Percentiles rank a stretch among this genome's conserved stretches.
Evolutionary conservation across 2,888 invertebrate species (phyloP).

Genomic region (Athrips mouffetella): DNA sequence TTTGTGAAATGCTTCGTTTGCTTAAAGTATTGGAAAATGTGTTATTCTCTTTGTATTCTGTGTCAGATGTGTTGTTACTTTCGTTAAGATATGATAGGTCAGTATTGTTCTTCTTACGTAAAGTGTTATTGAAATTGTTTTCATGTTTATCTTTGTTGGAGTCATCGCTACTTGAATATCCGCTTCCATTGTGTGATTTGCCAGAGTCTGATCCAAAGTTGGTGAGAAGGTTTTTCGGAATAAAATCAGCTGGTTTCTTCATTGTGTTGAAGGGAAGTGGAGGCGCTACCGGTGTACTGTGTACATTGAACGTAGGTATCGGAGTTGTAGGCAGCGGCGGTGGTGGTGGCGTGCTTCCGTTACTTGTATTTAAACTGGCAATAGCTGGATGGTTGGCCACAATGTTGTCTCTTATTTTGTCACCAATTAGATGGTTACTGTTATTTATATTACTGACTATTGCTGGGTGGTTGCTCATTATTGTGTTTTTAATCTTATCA

Average conservation of each 20-base stretch:
- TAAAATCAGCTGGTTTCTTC: slow-evolving; percentile 39
- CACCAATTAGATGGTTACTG: slow-evolving; percentile 48
- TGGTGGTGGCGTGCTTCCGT: slow-evolving; percentile 33
- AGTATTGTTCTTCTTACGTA: slow-evolving; percentile 45
- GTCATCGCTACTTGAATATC: slow-evolving; percentile 42
- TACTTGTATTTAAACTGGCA: slow-evolving; percentile 27
- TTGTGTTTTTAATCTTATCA: slow-evolving; percentile 59
- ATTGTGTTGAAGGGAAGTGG: slow-evolving; percentile 30
- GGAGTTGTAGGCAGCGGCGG: slow-evolving; percentile 65
- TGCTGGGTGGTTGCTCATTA: slow-evolving; percentile 52
- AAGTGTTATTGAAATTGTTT: slow-evolving; percentile 41
- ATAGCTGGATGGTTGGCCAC: slow-evolving; percentile 49
- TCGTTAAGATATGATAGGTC: slow-evolving; percentile 54
- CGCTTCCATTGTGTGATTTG: slow-evolving; percentile 15
- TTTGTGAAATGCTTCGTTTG: slow-evolving; percentile 65
- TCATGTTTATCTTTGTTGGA: slow-evolving; percentile 53
- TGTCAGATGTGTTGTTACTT: slow-evolving; percentile 27
- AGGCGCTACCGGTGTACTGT: slow-evolving; percentile 44
- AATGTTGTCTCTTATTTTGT: slow-evolving; percentile 59
- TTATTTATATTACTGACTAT: slow-evolving; percentile 31
- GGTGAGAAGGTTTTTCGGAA: slow-evolving; percentile 38
- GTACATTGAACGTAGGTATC: slow-evolving; percentile 54
- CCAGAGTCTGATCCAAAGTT: slow-evolving; percentile 31
- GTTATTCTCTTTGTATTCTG: slow-evolving; percentile 52
- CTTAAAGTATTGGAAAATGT: slow-evolving; percentile 56